Percentiles rank a stretch among this genome's conserved stretches.
These are phyloP conservation scores for Elachura formosa DNA, from an alignment of 2,113 vertebrate species.

Conservation along the genomic window DNA sequence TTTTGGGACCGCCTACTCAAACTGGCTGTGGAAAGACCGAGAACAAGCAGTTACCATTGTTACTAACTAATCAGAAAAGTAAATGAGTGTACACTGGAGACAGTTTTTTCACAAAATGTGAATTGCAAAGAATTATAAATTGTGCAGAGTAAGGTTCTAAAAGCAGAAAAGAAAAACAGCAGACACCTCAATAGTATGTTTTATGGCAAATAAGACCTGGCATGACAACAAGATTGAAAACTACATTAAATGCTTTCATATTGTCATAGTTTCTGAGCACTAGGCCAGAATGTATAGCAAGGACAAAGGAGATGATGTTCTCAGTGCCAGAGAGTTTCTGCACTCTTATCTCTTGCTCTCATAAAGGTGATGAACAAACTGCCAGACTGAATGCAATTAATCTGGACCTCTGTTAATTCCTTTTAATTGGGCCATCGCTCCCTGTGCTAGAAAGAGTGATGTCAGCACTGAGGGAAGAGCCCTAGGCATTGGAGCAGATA, in stretches of 20 bases:
- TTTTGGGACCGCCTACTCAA: neutral
- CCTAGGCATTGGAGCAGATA: neutral
- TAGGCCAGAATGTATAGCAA: neutral
- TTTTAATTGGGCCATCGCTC: neutral
- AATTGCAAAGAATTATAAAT: neutral
- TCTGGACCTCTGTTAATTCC: neutral
- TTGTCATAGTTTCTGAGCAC: neutral
- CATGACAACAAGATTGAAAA: neutral
- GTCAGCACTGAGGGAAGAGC: neutral
- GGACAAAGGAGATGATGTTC: neutral
- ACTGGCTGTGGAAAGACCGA: neutral
- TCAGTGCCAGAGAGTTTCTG: neutral
- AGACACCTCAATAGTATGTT: neutral
- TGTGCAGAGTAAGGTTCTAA: neutral
- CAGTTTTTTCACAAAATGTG: neutral
- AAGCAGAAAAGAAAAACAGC: neutral
- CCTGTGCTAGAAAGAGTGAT: neutral
- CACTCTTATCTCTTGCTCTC: fast-evolving
- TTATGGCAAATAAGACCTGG: neutral
- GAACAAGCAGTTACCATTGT: neutral
- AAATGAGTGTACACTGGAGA: neutral
- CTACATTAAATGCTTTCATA: neutral
- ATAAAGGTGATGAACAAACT: neutral
- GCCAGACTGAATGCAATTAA: neutral
- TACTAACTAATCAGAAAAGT: neutral